A percentile compares a stretch with the other conserved stretches of the same genome.
Conservation (phyloP, 2,888 invertebrate species). For the Catocala fraxini region DNA sequence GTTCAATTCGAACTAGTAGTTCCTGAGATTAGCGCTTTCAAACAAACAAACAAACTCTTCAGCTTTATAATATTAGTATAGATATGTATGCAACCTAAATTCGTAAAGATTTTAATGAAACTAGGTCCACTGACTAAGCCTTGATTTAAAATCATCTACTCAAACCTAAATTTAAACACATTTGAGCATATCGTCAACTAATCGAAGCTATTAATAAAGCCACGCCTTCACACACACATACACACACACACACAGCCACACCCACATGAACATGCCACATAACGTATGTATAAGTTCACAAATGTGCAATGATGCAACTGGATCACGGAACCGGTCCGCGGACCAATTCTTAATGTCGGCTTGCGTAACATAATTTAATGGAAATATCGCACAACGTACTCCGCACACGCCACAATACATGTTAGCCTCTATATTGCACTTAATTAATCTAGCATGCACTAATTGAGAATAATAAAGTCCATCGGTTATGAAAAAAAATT, state of each 20-base stretch:
- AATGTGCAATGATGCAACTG: conserved; percentile 67
- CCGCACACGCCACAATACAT: conserved; percentile 39
- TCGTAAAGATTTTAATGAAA: no score
- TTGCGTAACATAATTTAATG: conserved; percentile 55
- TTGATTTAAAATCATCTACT: no score
- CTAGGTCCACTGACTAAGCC: no score
- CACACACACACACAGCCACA: not conserved
- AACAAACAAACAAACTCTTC: no score
- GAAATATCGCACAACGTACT: conserved; percentile 50
- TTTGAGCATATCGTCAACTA: conserved; percentile 27
- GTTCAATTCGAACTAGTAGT: no score
- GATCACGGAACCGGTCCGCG: conserved; percentile 57
- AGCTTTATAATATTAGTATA: no score
- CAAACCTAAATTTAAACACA: no score
- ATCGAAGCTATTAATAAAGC: conserved; percentile 49
- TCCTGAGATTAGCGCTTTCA: no score
- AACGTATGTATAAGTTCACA: conserved; percentile 42
- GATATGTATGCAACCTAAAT: no score
- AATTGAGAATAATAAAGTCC: conserved; percentile 27
- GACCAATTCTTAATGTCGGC: conserved; percentile 56
- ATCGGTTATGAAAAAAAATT: conserved; percentile 24
- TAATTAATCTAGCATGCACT: conserved; percentile 41
- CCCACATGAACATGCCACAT: not conserved
- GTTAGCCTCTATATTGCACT: conserved; percentile 37
- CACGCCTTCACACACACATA: conserved; percentile 22